Base-by-base conservation (phyloP, 2,888 invertebrate genomes). In the Cephus spinipes region DNA sequence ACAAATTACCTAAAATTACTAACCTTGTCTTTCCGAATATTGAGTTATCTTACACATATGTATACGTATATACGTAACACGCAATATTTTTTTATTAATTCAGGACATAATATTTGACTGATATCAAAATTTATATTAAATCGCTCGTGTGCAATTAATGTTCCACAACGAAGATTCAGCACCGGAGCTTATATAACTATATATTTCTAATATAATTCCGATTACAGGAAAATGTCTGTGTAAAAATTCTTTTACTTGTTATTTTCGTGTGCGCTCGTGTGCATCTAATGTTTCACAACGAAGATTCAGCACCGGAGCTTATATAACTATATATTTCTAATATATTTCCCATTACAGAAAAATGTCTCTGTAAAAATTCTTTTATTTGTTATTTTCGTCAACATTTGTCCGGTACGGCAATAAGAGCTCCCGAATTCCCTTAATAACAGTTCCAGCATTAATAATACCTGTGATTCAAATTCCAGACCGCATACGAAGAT, bases 401-500 rank as follows among this genome's bases (percentile, higher is more conserved):
- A 55, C 2, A 23, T 23, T 40, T 23, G 6, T 23, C 40, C 9
- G 2, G 23, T 12, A 15, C 4, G 36, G 36, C 12, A 15, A 1
- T 36, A 36, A 0, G 1, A 15, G 12, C 4, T 36, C 12, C 12
- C 36, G 1, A 36, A 36, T 36, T 15, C 4, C 36, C 36, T 36
- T 36, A 23, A 55, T 55, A 55, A 15, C 55, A 55, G 6, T 9
- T 0, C 23, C 23, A 2, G 9, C 2, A 40, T 40, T 40, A 15
- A 40, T 15, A 23, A 23, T 55, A 9, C 9, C 23, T 9, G 1
- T 23, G 55, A 71, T 9, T 34, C 12, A 3, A 40, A 74, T 77
- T 83, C 9, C 84, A 91, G 92, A 95, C 85, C 94, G 94, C 82
- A 95, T 96, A 92, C 94, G 97, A 11, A 94, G 97, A 79, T 97